Conservation (phyloP, 2,888 invertebrate species). For the Eristalis pertinax region DNA sequence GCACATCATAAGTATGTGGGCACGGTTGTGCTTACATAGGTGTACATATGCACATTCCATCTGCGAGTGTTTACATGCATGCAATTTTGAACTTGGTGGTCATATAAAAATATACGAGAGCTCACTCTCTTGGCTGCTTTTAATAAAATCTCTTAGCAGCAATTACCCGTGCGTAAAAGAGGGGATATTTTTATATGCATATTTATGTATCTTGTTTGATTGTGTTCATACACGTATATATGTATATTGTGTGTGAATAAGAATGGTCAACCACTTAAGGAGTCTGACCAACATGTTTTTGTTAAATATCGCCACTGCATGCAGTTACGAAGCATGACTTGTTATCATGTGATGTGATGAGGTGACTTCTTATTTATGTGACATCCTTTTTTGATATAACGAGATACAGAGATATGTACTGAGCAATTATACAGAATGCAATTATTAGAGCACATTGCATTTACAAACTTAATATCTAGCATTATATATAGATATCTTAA, state of each 20-base stretch:
- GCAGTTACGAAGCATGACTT: neutral
- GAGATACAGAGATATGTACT: too few relatives aligned
- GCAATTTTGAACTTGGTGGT: constrained; percentile 13
- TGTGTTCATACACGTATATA: neutral
- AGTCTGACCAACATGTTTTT: neutral
- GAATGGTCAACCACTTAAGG: neutral
- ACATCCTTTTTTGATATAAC: neutral
- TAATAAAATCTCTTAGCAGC: constrained; percentile 25
- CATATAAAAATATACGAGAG: neutral
- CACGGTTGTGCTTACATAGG: constrained; percentile 2
- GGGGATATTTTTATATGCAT: neutral
- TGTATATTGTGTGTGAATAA: neutral
- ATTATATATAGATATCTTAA: too few relatives aligned
- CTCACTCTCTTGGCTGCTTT: constrained; percentile 16
- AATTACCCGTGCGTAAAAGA: constrained; percentile 31
- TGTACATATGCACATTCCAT: neutral
- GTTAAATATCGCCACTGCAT: neutral
- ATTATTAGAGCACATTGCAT: too few relatives aligned
- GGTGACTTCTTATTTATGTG: neutral
- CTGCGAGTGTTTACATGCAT: constrained; percentile 16
- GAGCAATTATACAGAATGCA: too few relatives aligned
- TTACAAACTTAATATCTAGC: too few relatives aligned
- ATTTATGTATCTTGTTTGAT: neutral
- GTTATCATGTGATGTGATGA: neutral
- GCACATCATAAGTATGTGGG: constrained; percentile 29